A percentile compares a stretch with the other conserved stretches of the same genome.
Evolutionary conservation across 2,888 invertebrate species (phyloP).

Genomic region (Stratiomys singularior): DNA sequence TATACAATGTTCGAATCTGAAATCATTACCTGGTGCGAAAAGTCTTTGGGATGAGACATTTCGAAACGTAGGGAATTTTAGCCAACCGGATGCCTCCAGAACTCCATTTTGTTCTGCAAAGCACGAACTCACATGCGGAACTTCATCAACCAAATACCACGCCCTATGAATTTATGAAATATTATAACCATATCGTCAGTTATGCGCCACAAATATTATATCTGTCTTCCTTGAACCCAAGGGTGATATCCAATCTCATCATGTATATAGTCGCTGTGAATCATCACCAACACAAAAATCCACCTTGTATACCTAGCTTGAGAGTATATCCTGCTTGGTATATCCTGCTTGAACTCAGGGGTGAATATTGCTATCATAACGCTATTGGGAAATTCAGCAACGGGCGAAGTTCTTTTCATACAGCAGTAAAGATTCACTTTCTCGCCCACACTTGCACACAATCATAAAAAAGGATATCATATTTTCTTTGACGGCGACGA

Average conservation of each 20-base stretch:
- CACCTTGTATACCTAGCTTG: constrained; percentile 4
- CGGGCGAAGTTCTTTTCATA: constrained; percentile 23
- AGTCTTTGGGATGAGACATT: too few relatives aligned
- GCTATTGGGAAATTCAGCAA: constrained; percentile 30
- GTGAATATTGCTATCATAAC: constrained; percentile 45
- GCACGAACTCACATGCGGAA: not conserved
- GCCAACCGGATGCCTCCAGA: not conserved
- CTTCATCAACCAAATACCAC: constrained; percentile 19
- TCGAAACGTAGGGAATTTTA: too few relatives aligned
- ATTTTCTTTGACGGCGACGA: constrained; percentile 43
- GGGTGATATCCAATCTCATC: not conserved
- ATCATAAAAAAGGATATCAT: constrained; percentile 48
- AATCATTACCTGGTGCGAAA: too few relatives aligned
- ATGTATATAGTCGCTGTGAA: constrained; percentile 12
- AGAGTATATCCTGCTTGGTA: constrained; percentile 10
- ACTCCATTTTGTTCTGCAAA: constrained; percentile 13
- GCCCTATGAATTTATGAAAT: constrained; percentile 45
- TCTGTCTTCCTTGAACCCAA: not conserved
- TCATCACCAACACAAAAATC: not conserved
- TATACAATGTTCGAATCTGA: too few relatives aligned
- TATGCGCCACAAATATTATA: constrained; percentile 27
- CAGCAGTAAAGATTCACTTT: constrained; percentile 35
- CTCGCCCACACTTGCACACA: constrained; percentile 39
- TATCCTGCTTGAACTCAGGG: constrained; percentile 9
- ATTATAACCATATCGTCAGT: constrained; percentile 33